Evolutionary conservation across 2,113 vertebrate species (phyloP), one percentile per base, ranked within the genome.

Genomic region (Sturnira hondurensis): DNA sequence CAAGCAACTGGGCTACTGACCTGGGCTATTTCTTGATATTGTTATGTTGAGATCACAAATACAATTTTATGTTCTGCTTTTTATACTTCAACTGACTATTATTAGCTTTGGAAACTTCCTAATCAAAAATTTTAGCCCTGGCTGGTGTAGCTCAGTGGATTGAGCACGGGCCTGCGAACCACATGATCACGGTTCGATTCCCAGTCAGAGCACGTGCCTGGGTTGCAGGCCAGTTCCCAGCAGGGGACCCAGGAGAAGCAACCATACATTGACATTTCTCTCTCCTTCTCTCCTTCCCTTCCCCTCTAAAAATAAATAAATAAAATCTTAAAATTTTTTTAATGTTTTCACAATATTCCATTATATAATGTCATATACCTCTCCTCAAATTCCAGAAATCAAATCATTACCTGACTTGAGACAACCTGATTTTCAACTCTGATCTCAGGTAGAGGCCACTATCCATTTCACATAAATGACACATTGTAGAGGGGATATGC

Each of bases 11-110:
- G 28, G 61, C 61, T 28, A 63, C 61, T 31, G 61, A 10, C 28
- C 61, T 14, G 61, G 28, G 61, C 61, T 63, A 31, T 31, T 63
- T 63, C 61, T 63, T 13, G 67, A 36, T 90, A 77, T 92, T 86
- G 89, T 52, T 95, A 89, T 81, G 22, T 63, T 88, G 50, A 61
- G 43, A 47, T 91, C 9, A 50, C 88, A 85, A 89, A 56, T 68
- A n/a, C 36, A 85, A 91, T 89, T 81, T 95, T 95, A 91, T 6
- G n/a, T 88, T 83, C 26, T 95, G 56, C 24, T 52, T 93, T 92
- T 92, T 86, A 81, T 96, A 86, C 26, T 86, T 92, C 56, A 70
- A 65, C 3, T 52, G 88, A 43, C 28, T 89, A 5, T 87, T 38
- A 70, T 63, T 91, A 93, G 67, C 77, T 85, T 70, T 88, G 33